Evolutionary conservation across 2,113 vertebrate genomes (phyloP), one percentile per base, ranked within the genome.

Genomic region (Gobio gobio): DNA sequence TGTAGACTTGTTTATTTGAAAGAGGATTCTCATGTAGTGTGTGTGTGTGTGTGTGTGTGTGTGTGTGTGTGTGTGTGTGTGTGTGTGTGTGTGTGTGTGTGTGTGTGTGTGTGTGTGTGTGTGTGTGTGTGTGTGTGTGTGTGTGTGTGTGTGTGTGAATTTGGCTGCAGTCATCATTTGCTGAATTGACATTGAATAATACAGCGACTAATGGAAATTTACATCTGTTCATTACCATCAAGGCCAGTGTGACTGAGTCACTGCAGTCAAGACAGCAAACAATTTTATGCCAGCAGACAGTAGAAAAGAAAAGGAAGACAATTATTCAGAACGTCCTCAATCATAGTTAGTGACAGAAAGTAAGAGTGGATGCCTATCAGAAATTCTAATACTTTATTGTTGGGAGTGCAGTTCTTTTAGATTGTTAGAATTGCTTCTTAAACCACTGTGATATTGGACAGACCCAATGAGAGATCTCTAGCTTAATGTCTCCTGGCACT

Each of bases 401-500:
- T 45, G 10, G 36, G 68, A n/a, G 10, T 45, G 10, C 10, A 22
- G 12, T 73, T 45, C 45, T 22, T 73, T 6, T n/a, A 73, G 2
- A 73, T 73, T 73, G 70, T 47, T 47, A 24, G n/a, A 73, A 73
- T 7, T 73, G 70, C 43, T 73, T 12, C 45, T 73, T 45, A 45
- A 73, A 73, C 13, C 70, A 68, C 0, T 9, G 33, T 54, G 7
- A 56, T 3, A 47, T 78, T 47, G 26, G 49, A 29, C 63, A 63
- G 29, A 80, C 58, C 29, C 26, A 59, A 49, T 64, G 56, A 47
- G 22, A 22, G 43, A 73, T 47, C 43, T 73, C 22, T 47, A 82
- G 16, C 58, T 43, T 49, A 49, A 78, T 58, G 66, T 76, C 36
- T 63, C 58, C 77, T 47, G 85, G n/a, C 78, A 64, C 43, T 70